These are phyloP conservation scores for Lycophotia porphyrea DNA, from an alignment of 2,888 invertebrate genomes.

Conservation along the genomic window DNA sequence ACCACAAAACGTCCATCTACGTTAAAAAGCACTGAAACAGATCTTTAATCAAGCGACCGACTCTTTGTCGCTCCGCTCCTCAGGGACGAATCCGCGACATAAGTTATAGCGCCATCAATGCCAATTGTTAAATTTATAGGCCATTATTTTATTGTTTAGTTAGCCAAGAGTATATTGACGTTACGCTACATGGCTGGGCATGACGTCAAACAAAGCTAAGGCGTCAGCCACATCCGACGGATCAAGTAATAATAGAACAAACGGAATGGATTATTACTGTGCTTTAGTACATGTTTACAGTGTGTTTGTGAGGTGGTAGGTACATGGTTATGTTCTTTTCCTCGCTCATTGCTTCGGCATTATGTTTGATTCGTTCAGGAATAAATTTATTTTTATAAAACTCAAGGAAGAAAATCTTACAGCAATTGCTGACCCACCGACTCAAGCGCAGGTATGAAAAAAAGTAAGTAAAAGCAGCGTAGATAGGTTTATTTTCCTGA, in stretches of 20 bases:
- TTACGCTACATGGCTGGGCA: constrained; percentile 54
- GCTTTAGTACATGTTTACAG: constrained; percentile 52
- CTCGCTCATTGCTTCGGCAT: constrained; percentile 14
- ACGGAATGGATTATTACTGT: constrained; percentile 56
- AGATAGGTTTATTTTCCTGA: background rate
- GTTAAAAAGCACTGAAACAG: constrained; percentile 52
- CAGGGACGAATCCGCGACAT: constrained; percentile 60
- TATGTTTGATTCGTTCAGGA: background rate
- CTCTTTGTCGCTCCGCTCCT: constrained; percentile 50
- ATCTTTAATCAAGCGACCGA: constrained; percentile 58
- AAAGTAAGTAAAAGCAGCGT: background rate
- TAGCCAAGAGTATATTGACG: constrained; percentile 62
- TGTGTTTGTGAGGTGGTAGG: constrained; percentile 41
- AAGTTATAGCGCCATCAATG: constrained; percentile 65
- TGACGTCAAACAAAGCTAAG: constrained; percentile 65
- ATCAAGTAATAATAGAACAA: constrained; percentile 67
- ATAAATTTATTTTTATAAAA: background rate
- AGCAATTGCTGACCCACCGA: background rate
- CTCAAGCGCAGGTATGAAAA: constrained; percentile 17
- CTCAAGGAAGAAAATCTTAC: background rate
- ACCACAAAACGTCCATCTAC: constrained; percentile 39
- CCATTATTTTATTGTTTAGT: constrained; percentile 69
- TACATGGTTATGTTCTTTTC: constrained; percentile 22
- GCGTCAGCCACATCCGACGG: constrained; percentile 61
- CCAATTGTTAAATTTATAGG: constrained; percentile 68